Evolutionary conservation across 2,113 vertebrate species (phyloP), one percentile per base, ranked within the genome.

Genomic region (Speoplatyrhinus poulsoni): DNA sequence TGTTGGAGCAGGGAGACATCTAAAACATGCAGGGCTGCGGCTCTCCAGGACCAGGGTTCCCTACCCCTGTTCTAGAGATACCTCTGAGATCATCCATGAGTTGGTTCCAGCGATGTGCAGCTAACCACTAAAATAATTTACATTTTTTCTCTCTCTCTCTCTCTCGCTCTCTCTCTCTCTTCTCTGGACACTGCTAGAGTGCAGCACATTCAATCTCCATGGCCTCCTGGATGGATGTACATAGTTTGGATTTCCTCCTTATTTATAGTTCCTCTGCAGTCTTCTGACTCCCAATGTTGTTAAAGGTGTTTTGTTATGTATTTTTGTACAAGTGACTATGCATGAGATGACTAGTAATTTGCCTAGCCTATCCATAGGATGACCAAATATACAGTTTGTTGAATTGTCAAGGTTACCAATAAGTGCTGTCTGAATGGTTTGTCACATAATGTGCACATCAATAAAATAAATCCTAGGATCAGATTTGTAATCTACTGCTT

Each of bases 251-350:
- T 79, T 63, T 75, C 58, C 54, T 16, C 74, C 19, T 82, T 82
- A 88, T 90, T 90, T 88, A 88, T 87, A 78, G 65, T 16, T 73
- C 64, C n/a, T 70, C 26, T 53, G 52, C 50, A 60, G 32, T 82
- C 46, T 76, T 56, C 69, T 59, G 77, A 26, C 15, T 62, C 16
- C 49, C 36, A 53, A 36, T 62, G 60, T 89, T 77, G 72, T 41
- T 76, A 77, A 57, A 67, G 71, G 55, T 78, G 53, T 77, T 53
- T 76, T 69, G 46, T 13, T 19, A 65, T 67, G 55, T 84, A 33
- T 85, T 81, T 26, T 87, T 69, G 36, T 41, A 41, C 36, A 41
- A 7, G 36, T 41, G 36, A 6, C 36, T 82, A 79, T 79, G 77
- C 49, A 60, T 36, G 12, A 33, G 1, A 12, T 13, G 7, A 41